Base-by-base conservation (phyloP, 2,113 vertebrate genomes). In the Herpetotheres cachinnans region DNA sequence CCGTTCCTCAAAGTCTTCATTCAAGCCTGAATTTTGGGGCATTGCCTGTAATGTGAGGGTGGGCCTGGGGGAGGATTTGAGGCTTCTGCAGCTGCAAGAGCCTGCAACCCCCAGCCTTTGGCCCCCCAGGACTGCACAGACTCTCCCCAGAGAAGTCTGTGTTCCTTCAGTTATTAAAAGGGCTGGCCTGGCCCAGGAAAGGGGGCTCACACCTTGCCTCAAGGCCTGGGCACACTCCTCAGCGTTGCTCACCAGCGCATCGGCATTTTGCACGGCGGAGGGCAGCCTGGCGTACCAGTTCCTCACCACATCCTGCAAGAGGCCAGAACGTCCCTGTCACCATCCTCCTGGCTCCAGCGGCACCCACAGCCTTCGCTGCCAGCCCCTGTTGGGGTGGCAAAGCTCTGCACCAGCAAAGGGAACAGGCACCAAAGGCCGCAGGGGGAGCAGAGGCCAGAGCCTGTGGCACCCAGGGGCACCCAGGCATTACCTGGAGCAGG, bases 201-300 rank as follows among this genome's bases (percentile, higher is more conserved):
- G 36, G 32, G 52, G 30, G 30, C 63, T 95, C 95, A 4, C 55
- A 97, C 97, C 97, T 97, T 93, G 92, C 47, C 83, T 96, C 86
- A 99, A 99, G 63, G 99, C 99, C 67, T 61, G 94, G 14, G 98
- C 98, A 30, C 99, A 99, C 32, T 98, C 97, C 96, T 99, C 98
- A 0, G 99, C 98, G 13, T 98, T 99, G 65, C 50, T 97, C 94
- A 99, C 99, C 80, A 99, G 97, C 44, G 97, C 97, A 1, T 97
- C 95, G 8, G 98, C 94, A 2, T 99, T 99, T 46, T 97, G 97
- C 34, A 99, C 98, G 0, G 98, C 96, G 0, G 97, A 94, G 5
- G 99, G 99, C 82, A 99, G 96, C 62, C 99, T 98, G 66, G 99
- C 99, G 1, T 99, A 99, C 99, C 99, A 99, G 96, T 98, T 99